These are phyloP conservation scores for Galaxea fascicularis DNA, from an alignment of 92 coral and sea anemone species.

Conservation along the genomic window DNA sequence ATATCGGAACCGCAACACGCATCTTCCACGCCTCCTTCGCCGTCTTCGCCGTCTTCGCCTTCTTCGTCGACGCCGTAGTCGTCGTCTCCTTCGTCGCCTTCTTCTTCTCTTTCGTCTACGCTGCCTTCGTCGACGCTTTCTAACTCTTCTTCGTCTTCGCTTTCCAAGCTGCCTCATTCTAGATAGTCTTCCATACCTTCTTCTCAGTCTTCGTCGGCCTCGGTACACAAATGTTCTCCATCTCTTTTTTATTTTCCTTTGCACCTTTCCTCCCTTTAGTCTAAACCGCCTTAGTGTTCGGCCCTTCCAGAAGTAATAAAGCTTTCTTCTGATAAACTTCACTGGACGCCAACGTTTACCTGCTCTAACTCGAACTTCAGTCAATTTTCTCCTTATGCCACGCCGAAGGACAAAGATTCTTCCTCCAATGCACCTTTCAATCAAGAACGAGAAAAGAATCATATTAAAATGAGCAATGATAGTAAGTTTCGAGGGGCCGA, in stretches of 20 bases:
- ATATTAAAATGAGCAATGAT: background rate
- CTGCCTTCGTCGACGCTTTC: conserved; percentile 23
- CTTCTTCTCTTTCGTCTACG: conserved; percentile 15
- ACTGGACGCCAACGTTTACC: background rate
- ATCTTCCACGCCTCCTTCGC: conserved; percentile 29
- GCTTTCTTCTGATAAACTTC: background rate
- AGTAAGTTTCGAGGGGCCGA: no score
- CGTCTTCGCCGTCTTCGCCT: conserved; percentile 30
- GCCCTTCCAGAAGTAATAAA: conserved; percentile 2
- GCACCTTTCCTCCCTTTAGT: background rate
- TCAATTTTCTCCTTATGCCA: background rate
- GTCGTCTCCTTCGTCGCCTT: conserved; percentile 16
- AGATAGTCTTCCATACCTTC: background rate
- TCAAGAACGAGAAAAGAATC: background rate
- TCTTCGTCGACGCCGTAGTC: conserved; percentile 17
- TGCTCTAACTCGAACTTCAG: background rate
- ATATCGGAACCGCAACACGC: conserved; percentile 35
- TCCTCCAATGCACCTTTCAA: conserved; percentile 4
- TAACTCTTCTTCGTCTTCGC: conserved; percentile 8
- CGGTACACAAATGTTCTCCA: conserved; percentile 15
- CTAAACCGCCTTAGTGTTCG: conserved; percentile 8
- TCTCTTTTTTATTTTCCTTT: background rate
- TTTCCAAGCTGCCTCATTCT: background rate
- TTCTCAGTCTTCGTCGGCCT: conserved; percentile 4
- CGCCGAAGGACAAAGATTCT: background rate